phyloP scores from a whole-genome alignment of 2,797 vertebrate genomes.

The Sebastes matsubarae region DNA sequence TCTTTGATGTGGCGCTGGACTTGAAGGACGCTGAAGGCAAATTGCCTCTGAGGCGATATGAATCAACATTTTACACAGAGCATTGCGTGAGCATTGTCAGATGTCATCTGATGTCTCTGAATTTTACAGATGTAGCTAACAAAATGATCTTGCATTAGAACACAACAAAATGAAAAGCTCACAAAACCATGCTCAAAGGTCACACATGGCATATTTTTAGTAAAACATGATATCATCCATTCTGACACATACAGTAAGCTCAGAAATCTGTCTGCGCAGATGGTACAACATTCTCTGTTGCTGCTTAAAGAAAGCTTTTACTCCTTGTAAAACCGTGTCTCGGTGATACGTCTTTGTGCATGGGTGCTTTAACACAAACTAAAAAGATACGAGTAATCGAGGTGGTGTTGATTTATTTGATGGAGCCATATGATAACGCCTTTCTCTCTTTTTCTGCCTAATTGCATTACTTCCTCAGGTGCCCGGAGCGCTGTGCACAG shows the following conservation, averaged over 20 bases:
- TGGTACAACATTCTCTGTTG: background rate
- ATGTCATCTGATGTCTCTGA: constrained; percentile 10
- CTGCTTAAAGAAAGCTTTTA: background rate
- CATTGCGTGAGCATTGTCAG: constrained; percentile 20
- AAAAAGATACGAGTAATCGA: background rate
- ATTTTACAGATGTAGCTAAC: background rate
- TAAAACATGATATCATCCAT: background rate
- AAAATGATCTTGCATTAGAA: background rate
- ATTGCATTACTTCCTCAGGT: constrained; percentile 27
- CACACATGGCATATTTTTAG: background rate
- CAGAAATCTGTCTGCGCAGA: background rate
- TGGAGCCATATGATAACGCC: constrained; percentile 3
- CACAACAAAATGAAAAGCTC: background rate
- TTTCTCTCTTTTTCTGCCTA: constrained; percentile 11
- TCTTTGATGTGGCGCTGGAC: constrained; percentile 32
- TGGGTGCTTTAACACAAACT: background rate
- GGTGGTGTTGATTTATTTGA: constrained; percentile 48
- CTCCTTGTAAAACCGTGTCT: background rate
- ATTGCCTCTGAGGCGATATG: constrained; percentile 29
- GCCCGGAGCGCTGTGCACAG: background rate
- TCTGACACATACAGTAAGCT: background rate
- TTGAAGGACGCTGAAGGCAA: constrained; percentile 44
- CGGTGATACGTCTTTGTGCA: background rate
- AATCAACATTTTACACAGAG: constrained; percentile 38
- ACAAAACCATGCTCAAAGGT: background rate